A percentile compares a stretch with the other conserved stretches of the same genome.
Conservation (phyloP, 2,888 invertebrate species). For the Melanostoma scalare region DNA sequence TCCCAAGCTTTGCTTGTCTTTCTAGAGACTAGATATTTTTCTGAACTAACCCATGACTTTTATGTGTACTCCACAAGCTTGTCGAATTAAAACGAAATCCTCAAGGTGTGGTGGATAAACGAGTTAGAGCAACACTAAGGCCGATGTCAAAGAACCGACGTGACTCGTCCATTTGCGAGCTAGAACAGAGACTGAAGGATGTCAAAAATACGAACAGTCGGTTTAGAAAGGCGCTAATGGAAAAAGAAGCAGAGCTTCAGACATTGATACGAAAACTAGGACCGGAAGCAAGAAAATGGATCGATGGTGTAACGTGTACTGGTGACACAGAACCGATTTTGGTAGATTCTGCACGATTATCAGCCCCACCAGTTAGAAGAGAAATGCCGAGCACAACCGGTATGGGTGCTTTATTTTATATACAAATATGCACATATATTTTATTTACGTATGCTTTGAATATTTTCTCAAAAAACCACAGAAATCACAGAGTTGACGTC, state of each 20-base stretch:
- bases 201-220: slow-evolving; percentile 92
- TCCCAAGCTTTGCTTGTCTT: slow-evolving; percentile 52
- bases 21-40: slow-evolving; percentile 4
- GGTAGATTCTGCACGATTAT: slow-evolving; percentile 78
- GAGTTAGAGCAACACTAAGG: slow-evolving; percentile 93
- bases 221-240: slow-evolving; percentile 91
- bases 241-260: slow-evolving; percentile 92
- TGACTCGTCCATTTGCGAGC: slow-evolving; percentile 91
- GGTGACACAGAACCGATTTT: slow-evolving; percentile 80
- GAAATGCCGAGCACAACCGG: slow-evolving; percentile 82
- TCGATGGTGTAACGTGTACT: slow-evolving; percentile 80
- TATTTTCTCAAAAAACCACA: slow-evolving; percentile 73
- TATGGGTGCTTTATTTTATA: slow-evolving; percentile 67
- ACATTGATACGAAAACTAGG: slow-evolving; percentile 81
- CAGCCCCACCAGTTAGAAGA: slow-evolving; percentile 80
- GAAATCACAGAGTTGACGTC: slow-evolving; percentile 89
- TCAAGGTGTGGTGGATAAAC: slow-evolving; percentile 90
- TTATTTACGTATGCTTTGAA: too few relatives aligned
- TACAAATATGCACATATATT: slow-evolving; percentile 4
- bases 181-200: slow-evolving; percentile 92
- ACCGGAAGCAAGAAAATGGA: slow-evolving; percentile 82
- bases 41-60: slow-evolving; percentile 40
- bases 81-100: slow-evolving; percentile 94
- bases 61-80: slow-evolving; percentile 84
- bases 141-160: slow-evolving; percentile 91